Conservation (phyloP, 2,797 vertebrate species). For the Microctenopoma steveboyesi region DNA sequence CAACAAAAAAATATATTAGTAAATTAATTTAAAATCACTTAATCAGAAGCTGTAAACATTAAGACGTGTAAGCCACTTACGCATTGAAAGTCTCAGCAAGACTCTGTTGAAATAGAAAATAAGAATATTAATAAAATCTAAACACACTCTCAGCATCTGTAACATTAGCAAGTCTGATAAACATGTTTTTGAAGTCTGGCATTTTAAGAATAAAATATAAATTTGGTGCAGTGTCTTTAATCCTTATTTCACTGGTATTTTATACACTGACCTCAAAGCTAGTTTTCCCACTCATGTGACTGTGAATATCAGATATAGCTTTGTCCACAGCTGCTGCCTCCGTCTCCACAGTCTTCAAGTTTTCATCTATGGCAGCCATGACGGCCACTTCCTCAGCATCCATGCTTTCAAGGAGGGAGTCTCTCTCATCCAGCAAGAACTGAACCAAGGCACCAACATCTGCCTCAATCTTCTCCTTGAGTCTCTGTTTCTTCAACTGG, state of each 20-base stretch:
- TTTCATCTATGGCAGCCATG: conserved; percentile 78
- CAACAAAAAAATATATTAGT: background rate
- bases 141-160: background rate
- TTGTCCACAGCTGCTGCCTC: conserved; percentile 76
- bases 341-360: conserved; percentile 72
- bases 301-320: conserved; percentile 77
- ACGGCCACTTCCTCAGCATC: conserved; percentile 79
- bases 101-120: conserved; percentile 53
- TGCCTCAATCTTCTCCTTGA: conserved; percentile 85
- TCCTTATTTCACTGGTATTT: too few species aligned
- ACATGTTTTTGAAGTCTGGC: too few species aligned
- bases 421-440: conserved; percentile 85
- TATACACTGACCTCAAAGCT: conserved; percentile 77
- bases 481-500: conserved; percentile 80
- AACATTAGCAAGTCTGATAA: too few species aligned
- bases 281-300: conserved; percentile 72
- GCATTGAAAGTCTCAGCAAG: conserved; percentile 67
- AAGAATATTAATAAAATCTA: background rate
- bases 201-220: too few species aligned
- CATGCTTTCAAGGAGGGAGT: conserved; percentile 82
- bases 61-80: conserved; percentile 59
- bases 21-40: too few species aligned
- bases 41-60: too few species aligned
- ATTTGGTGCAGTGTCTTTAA: background rate
- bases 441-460: conserved; percentile 84